Conservation (phyloP, 2,888 invertebrate genomes). For the Luperina testacea region DNA sequence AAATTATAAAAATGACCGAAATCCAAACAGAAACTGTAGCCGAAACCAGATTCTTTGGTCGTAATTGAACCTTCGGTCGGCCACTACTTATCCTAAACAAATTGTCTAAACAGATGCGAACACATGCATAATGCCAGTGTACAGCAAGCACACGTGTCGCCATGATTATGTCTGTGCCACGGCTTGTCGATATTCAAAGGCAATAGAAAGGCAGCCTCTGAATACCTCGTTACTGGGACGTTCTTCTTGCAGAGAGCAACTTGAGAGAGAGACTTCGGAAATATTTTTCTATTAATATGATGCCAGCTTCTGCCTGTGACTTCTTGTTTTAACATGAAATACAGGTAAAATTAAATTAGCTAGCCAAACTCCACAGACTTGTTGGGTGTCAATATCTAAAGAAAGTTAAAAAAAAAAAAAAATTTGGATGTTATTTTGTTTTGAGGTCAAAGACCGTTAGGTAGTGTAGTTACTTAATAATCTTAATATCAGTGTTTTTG, state of each 20-base stretch:
- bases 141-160: slow-evolving; percentile 47
- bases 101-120: neutral
- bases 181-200: slow-evolving; percentile 70
- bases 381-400: no score
- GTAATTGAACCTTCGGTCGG: neutral
- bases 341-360: no score
- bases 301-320: no score
- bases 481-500: no score
- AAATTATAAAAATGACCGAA: no score
- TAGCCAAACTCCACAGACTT: no score
- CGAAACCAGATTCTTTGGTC: no score
- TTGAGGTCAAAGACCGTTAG: no score
- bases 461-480: no score
- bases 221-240: slow-evolving; percentile 71
- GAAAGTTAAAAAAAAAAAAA: no score
- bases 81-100: neutral
- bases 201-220: slow-evolving; percentile 68
- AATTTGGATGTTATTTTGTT: no score
- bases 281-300: neutral
- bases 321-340: neutral
- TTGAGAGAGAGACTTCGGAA: slow-evolving; percentile 9
- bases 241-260: slow-evolving; percentile 60
- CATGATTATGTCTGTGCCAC: slow-evolving; percentile 60
- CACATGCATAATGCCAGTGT: slow-evolving; percentile 12
- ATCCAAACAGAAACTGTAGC: neutral